Evolutionary conservation across 23 tunicate species (phyloP).

Genomic region (Halocynthia aurantium): DNA sequence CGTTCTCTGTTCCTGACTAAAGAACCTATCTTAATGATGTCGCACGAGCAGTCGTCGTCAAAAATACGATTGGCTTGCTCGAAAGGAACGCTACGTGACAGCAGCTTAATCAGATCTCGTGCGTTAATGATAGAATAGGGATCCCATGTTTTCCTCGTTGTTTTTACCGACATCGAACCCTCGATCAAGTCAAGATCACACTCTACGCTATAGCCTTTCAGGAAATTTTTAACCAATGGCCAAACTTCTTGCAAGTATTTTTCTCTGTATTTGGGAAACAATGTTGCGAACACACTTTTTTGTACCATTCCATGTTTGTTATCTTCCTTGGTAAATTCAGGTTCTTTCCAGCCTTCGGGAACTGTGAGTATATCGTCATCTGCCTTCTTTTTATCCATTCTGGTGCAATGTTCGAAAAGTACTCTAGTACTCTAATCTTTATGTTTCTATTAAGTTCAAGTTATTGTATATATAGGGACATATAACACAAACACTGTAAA

Average conservation of each 20-base stretch:
- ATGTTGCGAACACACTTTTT: conserved; percentile 81
- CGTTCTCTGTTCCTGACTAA: conserved; percentile 80
- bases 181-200: conserved; percentile 79
- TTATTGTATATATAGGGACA: no score
- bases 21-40: conserved; percentile 70
- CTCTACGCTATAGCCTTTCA: conserved; percentile 69
- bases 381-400: conserved; percentile 14
- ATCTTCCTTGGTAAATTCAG: conserved; percentile 66
- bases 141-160: conserved; percentile 95
- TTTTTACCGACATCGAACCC: conserved; percentile 91
- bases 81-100: conserved; percentile 82
- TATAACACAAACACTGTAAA: no score
- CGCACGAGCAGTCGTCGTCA: conserved; percentile 85
- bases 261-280: conserved; percentile 95
- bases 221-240: conserved; percentile 86
- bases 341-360: conserved; percentile 92
- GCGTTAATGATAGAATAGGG: conserved; percentile 94
- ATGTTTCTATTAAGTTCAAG: no score
- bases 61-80: conserved; percentile 84
- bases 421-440: no score
- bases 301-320: conserved; percentile 85
- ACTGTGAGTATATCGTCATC: conserved; percentile 49
- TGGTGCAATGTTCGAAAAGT: neutral
- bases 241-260: conserved; percentile 89
- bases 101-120: conserved; percentile 77